Conservation (phyloP, 1,140 invertebrate genomes). For the Leptonema lineaticorne region DNA sequence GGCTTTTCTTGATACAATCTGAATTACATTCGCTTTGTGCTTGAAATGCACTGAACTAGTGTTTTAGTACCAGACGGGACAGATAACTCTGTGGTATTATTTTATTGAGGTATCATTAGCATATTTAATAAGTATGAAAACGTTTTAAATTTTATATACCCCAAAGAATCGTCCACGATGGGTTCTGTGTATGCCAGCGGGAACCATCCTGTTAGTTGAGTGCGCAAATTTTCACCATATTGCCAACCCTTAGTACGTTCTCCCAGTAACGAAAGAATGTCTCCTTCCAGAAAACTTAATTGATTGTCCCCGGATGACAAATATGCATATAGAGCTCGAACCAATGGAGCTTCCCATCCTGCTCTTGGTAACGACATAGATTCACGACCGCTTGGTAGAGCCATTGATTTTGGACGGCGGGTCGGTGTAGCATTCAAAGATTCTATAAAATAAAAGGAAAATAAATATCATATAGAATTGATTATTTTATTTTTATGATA, state of each 20-base stretch:
- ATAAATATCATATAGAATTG: no score
- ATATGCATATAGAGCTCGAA: slow-evolving; percentile 85
- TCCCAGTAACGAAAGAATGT: slow-evolving; percentile 84
- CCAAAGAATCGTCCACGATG: slow-evolving; percentile 48
- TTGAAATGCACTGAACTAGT: no score
- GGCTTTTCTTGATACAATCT: slow-evolving; percentile 21
- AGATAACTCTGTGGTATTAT: no score
- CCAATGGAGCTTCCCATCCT: slow-evolving; percentile 64
- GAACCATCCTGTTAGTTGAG: slow-evolving; percentile 90
- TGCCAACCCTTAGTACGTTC: slow-evolving; percentile 94
- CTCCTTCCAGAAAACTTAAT: slow-evolving; percentile 87
- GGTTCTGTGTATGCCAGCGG: slow-evolving; percentile 88
- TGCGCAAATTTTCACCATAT: slow-evolving; percentile 88
- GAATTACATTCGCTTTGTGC: slow-evolving; percentile 17
- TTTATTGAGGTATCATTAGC: no score
- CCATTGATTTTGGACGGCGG: slow-evolving; percentile 35
- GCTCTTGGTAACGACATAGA: slow-evolving; percentile 67
- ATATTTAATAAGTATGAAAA: not conserved
- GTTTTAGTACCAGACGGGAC: no score
- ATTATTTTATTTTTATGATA: no score
- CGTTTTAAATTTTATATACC: slow-evolving; percentile 42
- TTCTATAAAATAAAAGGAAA: slow-evolving; percentile 33
- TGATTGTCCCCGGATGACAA: slow-evolving; percentile 89
- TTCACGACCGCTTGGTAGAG: slow-evolving; percentile 54
- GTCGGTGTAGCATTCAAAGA: slow-evolving; percentile 36